phyloP scores from a whole-genome alignment of 2,888 invertebrate species.

The Eucriotettix oculatus region DNA sequence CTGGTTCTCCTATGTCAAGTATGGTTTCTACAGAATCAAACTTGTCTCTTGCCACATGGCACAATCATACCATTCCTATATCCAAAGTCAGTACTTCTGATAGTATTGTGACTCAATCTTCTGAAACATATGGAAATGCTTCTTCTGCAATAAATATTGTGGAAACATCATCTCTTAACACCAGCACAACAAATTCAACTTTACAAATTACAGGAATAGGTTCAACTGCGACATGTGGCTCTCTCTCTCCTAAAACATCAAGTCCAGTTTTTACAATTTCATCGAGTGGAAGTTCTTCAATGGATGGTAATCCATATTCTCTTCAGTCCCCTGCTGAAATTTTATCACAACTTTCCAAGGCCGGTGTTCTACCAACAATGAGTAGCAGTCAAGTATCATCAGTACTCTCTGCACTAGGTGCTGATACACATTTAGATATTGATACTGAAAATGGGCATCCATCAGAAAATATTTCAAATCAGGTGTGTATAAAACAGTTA shows the following conservation, averaged over 20 bases:
- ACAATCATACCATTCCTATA: background rate
- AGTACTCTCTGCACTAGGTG: conserved; percentile 13
- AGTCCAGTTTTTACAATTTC: background rate
- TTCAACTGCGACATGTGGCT: too few relatives aligned
- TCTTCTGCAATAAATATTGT: background rate
- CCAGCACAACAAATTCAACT: too few relatives aligned
- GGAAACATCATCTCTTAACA: too few relatives aligned
- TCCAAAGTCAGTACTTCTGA: background rate
- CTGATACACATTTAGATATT: conserved; percentile 6
- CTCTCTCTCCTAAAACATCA: background rate
- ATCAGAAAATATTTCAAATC: conserved; percentile 4
- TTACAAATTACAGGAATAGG: background rate
- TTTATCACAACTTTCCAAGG: conserved; percentile 7
- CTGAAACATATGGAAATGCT: background rate
- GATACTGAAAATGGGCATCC: conserved; percentile 6
- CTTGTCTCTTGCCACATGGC: background rate
- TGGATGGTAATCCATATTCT: background rate
- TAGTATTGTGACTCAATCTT: background rate
- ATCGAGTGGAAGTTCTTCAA: background rate
- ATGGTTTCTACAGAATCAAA: too few relatives aligned
- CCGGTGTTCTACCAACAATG: conserved; percentile 12
- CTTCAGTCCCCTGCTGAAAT: conserved; percentile 10
- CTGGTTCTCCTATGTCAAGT: too few relatives aligned
- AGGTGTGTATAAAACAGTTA: background rate
- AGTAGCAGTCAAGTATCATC: conserved; percentile 15